These are phyloP conservation scores for Tachina grossa DNA, from an alignment of 2,888 invertebrate species.

Conservation along the genomic window DNA sequence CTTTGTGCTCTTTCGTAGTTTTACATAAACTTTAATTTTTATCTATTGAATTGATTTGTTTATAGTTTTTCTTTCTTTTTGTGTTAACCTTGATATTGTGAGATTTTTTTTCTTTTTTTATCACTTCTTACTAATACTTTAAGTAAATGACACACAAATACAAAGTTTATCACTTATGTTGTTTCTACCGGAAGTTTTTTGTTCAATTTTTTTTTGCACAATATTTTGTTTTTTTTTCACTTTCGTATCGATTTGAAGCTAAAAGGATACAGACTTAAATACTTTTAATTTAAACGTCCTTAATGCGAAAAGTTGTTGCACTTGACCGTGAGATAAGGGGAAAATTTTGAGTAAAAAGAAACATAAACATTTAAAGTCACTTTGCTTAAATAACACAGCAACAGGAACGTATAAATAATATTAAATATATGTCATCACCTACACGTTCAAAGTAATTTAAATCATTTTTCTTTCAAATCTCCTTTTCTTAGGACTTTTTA, in stretches of 20 bases:
- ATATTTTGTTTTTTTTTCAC: not conserved
- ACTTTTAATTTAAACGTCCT: slow-evolving; percentile 1
- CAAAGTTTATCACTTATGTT: slow-evolving; percentile 30
- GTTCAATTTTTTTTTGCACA: slow-evolving; percentile 7
- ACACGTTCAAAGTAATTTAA: no score
- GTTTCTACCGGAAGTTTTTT: slow-evolving; percentile 53
- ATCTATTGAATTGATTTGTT: slow-evolving; percentile 40
- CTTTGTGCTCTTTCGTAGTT: not conserved
- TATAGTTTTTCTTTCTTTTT: slow-evolving; percentile 17
- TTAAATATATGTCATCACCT: no score
- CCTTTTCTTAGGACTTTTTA: no score
- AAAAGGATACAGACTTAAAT: slow-evolving; percentile 7
- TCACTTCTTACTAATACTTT: slow-evolving; percentile 38
- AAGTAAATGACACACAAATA: slow-evolving; percentile 48
- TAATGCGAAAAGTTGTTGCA: not conserved
- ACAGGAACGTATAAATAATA: no score
- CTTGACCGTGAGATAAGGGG: not conserved
- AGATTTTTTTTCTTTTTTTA: not conserved
- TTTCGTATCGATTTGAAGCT: not conserved
- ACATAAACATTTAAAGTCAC: no score
- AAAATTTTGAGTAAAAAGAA: not conserved
- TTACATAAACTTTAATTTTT: slow-evolving; percentile 24
- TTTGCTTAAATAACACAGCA: no score
- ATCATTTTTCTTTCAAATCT: no score
- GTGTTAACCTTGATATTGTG: slow-evolving; percentile 50